Base-by-base conservation (phyloP, 2,888 invertebrate species). In the Seladonia tumulorum region DNA sequence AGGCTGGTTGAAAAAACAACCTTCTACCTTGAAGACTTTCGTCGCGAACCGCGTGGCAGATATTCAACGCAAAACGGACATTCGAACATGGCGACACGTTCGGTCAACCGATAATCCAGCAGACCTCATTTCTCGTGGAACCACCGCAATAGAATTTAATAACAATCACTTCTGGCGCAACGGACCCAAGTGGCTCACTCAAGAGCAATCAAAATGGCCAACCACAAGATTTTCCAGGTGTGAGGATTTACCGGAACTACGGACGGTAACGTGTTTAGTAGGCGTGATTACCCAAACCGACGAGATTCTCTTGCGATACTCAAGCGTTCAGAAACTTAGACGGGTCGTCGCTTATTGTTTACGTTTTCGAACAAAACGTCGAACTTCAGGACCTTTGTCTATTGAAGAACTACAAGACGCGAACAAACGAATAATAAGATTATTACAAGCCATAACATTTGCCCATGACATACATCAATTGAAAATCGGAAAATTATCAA, bases 221-320 rank as follows among this genome's bases (percentile, higher is more conserved):
- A 1, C 47, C 0, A 22, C 76, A 2, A 22, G 8, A 16, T 35
- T n/a, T 5, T 12, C 18, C 0, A 0, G 0, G 0, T 0, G 8
- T 14, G 5, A 5, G 0, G n/a, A 35, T 0, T 0, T 63, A 1
- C 35, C 47, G 0, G 66, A 66, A 66, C 0, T 45, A 0, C 5
- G 47, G 18, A 8, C n/a, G 4, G 0, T 18, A 0, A 16, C 39
- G 0, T 18, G 74, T 57, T 4, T 42, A 22, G 16, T 1, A 7
- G 3, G 14, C 3, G 0, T 0, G 0, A 25, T 14, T 0, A 29
- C 1, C 14, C 1, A 0, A 16, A 29, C 25, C 4, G 35, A 66
- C 8, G 57, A 57, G 7, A 14, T 74, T 8, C 25, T 74, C 0
- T 16, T 1, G 0, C 49, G 73, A 5, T 74, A 57, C 0, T 74